Base-by-base conservation (phyloP, 2,113 vertebrate species). In the Grus americana region DNA sequence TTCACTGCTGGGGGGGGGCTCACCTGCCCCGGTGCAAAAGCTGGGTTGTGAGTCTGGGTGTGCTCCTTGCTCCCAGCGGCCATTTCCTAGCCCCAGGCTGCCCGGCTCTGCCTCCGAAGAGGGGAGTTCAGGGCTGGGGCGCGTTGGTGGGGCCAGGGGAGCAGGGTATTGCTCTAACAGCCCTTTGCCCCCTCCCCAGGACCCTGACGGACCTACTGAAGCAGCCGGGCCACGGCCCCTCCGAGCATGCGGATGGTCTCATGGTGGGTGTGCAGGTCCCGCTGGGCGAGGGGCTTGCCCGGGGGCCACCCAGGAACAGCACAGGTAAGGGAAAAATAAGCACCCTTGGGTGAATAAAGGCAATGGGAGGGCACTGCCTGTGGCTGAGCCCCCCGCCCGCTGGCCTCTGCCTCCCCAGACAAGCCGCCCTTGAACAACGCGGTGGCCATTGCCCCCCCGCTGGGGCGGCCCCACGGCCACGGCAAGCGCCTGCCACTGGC, bases 131-230 rank as follows among this genome's bases (percentile, higher is more conserved):
- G 40, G 19, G 22, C 21, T 63, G 52, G 66, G 70, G 27, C 0
- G 0, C 24, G 17, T 21, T 6, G 8, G 36, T 17, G 16, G 9
- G 44, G 11, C 8, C 5, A 2, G 7, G 9, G 63, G n/a, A 81
- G 58, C 2, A 1, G 61, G 14, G 19, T 66, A 50, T 47, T 2
- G 0, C 52, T 30, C 44, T 95, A 80, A 96, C 1, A 2, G 14
- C 73, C 65, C 68, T 83, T 89, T 9, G 1, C 16, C 29, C 47
- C 55, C 12, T 90, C 80, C 82, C 47, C 92, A 98, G 98, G 91
- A 98, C 98, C 2, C 96, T 98, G 78, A 98, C 98, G 0, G 98
- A 98, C 59, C 98, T 98, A 63, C 97, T 98, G 95, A 98, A 98
- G 92, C 98, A 98, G 93, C 98, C 98, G 0, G 95, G 96, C 42